A percentile compares a stretch with the other conserved stretches of the same genome.
phyloP scores from a whole-genome alignment of 2,888 invertebrate species.

The Scaptomyza polygonia region DNA sequence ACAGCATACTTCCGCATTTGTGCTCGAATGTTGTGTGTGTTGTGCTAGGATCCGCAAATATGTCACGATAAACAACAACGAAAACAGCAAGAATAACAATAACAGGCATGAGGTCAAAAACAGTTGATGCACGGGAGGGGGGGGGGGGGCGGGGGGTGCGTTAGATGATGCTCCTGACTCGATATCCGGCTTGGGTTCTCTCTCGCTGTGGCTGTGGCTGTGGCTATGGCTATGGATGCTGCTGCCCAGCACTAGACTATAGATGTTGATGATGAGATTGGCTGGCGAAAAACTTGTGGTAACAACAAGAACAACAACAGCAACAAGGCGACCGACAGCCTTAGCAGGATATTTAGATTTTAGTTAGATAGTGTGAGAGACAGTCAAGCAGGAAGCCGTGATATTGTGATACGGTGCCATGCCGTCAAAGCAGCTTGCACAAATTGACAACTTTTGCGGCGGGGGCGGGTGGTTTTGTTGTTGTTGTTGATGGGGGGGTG shows the following conservation, averaged over 20 bases:
- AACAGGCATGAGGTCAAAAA: slow-evolving; percentile 26
- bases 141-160: too few species aligned
- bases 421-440: slow-evolving; percentile 47
- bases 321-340: slow-evolving; percentile 20
- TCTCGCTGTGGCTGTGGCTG: neutral
- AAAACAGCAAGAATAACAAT: slow-evolving; percentile 15
- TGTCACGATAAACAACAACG: slow-evolving; percentile 69
- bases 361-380: slow-evolving; percentile 32
- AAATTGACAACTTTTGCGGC: slow-evolving; percentile 64
- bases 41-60: slow-evolving; percentile 48
- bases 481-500: too few species aligned
- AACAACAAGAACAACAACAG: slow-evolving; percentile 12
- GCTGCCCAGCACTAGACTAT: slow-evolving; percentile 5
- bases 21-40: slow-evolving; percentile 30
- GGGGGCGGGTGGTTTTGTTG: too few species aligned
- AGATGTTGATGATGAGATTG: slow-evolving; percentile 29
- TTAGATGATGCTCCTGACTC: slow-evolving; percentile 55
- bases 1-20: slow-evolving; percentile 61
- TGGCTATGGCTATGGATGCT: neutral
- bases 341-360: slow-evolving; percentile 60
- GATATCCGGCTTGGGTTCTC: slow-evolving; percentile 53
- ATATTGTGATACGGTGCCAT: slow-evolving; percentile 1
- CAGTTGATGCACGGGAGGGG: neutral
- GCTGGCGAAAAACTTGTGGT: slow-evolving; percentile 35
- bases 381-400: slow-evolving; percentile 9